These are phyloP conservation scores for Cistogaster globosa DNA, from an alignment of 2,888 invertebrate species.

Conservation along the genomic window DNA sequence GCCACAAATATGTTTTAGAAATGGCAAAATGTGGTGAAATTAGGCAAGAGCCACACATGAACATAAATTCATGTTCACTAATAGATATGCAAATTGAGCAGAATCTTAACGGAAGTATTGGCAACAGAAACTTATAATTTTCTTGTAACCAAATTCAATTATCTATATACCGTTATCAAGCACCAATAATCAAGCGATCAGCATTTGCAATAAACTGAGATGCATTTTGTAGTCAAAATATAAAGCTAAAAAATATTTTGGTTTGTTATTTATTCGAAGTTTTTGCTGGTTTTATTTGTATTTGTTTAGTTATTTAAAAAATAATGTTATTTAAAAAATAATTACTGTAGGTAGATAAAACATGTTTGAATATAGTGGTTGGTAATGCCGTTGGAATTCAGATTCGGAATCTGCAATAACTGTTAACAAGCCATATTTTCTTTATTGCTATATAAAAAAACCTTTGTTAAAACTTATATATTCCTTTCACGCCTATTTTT, in stretches of 20 bases:
- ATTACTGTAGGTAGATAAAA: neutral
- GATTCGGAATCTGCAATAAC: neutral
- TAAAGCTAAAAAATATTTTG: neutral
- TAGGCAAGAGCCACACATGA: too few relatives aligned
- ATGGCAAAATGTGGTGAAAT: constrained; percentile 13
- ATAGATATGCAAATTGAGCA: too few relatives aligned
- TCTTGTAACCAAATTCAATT: constrained; percentile 18
- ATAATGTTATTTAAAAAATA: neutral
- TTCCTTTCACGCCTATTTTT: too few relatives aligned
- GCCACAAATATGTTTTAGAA: neutral
- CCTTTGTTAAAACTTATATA: too few relatives aligned
- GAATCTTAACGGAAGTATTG: constrained; percentile 8
- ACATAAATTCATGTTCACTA: too few relatives aligned
- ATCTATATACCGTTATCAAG: constrained; percentile 7
- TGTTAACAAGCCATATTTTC: too few relatives aligned
- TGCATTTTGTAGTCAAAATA: constrained; percentile 7
- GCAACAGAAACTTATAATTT: constrained; percentile 15
- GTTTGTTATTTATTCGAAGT: constrained; percentile 14
- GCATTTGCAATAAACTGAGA: constrained; percentile 16
- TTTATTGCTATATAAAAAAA: too few relatives aligned
- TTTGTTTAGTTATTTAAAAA: neutral
- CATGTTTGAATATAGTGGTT: neutral
- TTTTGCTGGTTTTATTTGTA: neutral
- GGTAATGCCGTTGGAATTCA: neutral
- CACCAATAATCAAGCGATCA: constrained; percentile 20